A percentile compares a stretch with the other conserved stretches of the same genome.
phyloP scores from a whole-genome alignment of 2,888 invertebrate species.

The Parasteatoda lunata region DNA sequence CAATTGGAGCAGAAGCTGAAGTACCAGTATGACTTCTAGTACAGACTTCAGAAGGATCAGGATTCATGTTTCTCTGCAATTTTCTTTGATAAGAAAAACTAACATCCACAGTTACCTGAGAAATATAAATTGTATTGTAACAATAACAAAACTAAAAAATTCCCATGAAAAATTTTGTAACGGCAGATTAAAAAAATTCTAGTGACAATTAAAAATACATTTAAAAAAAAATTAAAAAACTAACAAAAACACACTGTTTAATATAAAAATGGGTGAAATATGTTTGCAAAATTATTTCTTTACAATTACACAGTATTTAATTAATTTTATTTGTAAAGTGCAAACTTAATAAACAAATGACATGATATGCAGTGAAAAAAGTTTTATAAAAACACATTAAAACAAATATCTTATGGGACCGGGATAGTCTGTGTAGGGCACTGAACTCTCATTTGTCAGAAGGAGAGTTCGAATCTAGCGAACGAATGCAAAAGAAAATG shows the following conservation, averaged over 20 bases:
- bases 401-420: no score
- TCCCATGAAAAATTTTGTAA: background rate
- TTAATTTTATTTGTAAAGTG: no score
- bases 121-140: background rate
- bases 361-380: no score
- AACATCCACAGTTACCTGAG: conserved; percentile 70
- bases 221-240: background rate
- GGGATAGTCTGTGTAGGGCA: no score
- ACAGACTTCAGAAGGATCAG: conserved; percentile 68
- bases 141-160: background rate
- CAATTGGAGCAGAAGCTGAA: conserved; percentile 94
- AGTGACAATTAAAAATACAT: background rate
- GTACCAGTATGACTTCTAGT: conserved; percentile 85
- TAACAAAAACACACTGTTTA: background rate
- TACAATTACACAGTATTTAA: no score
- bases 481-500: no score
- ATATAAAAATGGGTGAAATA: no score
- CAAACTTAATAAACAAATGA: no score
- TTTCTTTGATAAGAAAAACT: conserved; percentile 67
- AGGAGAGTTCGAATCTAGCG: no score
- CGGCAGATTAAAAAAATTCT: background rate
- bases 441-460: no score
- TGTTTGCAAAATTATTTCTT: no score
- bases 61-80: conserved; percentile 52
- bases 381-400: no score